These are phyloP conservation scores for Dexiosoma caninum DNA, from an alignment of 2,888 invertebrate species.

Conservation along the genomic window DNA sequence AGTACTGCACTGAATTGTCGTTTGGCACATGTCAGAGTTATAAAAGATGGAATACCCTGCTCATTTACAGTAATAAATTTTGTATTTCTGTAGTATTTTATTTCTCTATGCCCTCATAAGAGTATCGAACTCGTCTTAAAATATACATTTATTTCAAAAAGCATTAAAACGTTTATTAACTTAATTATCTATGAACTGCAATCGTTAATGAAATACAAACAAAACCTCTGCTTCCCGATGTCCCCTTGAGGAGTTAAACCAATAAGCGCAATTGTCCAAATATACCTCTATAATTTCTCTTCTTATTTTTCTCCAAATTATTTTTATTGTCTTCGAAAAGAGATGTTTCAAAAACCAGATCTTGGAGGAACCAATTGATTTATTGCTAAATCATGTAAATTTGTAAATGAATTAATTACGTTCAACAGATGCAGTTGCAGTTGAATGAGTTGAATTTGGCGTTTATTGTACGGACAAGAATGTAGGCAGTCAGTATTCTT, in stretches of 20 bases:
- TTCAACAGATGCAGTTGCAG: slow-evolving; percentile 1
- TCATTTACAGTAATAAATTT: too few relatives aligned
- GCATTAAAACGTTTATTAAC: slow-evolving; percentile 8
- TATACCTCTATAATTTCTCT: slow-evolving; percentile 20
- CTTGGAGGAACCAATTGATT: slow-evolving; percentile 68
- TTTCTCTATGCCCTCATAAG: slow-evolving; percentile 30
- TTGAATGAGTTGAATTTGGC: slow-evolving; percentile 32
- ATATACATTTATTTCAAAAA: not conserved
- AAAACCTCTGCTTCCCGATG: not conserved
- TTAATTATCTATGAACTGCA: not conserved
- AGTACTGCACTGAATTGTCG: too few relatives aligned
- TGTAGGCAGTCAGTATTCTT: slow-evolving; percentile 1
- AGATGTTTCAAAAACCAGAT: not conserved
- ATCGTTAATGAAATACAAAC: not conserved
- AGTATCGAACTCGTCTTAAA: not conserved
- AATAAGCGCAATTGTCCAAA: slow-evolving; percentile 7
- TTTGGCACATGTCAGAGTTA: too few relatives aligned
- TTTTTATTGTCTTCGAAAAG: too few relatives aligned
- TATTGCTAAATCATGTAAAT: slow-evolving; percentile 75
- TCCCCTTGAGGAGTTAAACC: slow-evolving; percentile 5
- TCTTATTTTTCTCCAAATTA: too few relatives aligned
- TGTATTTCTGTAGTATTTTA: too few relatives aligned
- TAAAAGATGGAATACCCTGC: too few relatives aligned
- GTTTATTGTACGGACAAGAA: not conserved
- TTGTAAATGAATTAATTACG: slow-evolving; percentile 63